Evolutionary conservation across 2,113 vertebrate genomes (phyloP).

Genomic region (Sturnira hondurensis): DNA sequence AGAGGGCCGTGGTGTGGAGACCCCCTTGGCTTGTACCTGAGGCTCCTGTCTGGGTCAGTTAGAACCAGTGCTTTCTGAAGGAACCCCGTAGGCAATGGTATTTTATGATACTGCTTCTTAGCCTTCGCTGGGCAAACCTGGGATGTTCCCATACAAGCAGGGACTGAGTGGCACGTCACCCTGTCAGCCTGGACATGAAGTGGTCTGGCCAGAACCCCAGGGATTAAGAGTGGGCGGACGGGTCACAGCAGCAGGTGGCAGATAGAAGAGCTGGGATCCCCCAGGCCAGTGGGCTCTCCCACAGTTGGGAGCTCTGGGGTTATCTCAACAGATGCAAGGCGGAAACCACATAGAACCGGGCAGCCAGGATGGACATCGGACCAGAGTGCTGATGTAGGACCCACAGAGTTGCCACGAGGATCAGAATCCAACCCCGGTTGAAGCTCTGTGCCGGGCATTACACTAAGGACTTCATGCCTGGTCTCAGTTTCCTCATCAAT

Average conservation of each 20-base stretch:
- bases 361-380: background rate
- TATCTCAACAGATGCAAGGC: background rate
- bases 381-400: background rate
- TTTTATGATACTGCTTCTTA: background rate
- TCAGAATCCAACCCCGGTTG: background rate
- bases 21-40: background rate
- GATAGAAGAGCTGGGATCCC: background rate
- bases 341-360: background rate
- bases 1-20: background rate
- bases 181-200: background rate
- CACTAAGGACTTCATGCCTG: background rate
- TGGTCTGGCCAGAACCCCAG: background rate
- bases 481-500: background rate
- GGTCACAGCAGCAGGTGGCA: background rate
- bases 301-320: background rate
- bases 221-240: background rate
- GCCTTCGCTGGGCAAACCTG: background rate
- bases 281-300: background rate
- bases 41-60: background rate
- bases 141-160: background rate
- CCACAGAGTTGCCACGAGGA: background rate
- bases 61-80: background rate
- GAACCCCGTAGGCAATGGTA: background rate
- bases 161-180: background rate
- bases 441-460: background rate